Conservation (phyloP, 2,113 vertebrate species). For the Cisticola juncidis region DNA sequence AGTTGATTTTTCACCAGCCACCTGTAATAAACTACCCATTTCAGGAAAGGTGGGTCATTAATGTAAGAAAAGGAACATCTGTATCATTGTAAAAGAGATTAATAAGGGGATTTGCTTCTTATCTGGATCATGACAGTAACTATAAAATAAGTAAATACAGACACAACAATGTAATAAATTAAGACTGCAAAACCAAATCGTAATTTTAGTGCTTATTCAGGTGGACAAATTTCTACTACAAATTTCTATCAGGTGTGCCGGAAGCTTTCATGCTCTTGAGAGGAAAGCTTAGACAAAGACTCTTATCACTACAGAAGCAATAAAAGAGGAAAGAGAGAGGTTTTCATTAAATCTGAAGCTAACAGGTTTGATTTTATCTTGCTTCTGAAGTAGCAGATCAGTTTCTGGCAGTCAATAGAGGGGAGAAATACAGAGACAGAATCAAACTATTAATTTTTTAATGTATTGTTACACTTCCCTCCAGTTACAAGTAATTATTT, state of each 20-base stretch:
- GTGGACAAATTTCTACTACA: neutral
- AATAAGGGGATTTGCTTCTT: neutral
- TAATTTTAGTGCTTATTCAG: neutral
- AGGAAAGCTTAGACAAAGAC: neutral
- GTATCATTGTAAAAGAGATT: neutral
- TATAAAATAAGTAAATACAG: neutral
- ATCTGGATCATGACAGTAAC: neutral
- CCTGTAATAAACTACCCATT: neutral
- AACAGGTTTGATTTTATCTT: constrained; percentile 14
- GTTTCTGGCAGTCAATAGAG: neutral
- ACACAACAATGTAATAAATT: neutral
- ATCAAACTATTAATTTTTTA: neutral
- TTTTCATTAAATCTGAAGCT: neutral
- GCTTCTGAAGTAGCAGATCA: neutral
- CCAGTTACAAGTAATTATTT: neutral
- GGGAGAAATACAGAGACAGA: neutral
- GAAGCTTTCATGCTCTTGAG: neutral
- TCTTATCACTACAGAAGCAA: neutral
- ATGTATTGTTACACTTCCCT: neutral
- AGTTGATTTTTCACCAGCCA: neutral
- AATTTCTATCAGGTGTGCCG: neutral
- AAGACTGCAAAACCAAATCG: neutral
- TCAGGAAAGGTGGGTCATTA: neutral
- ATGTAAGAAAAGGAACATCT: neutral
- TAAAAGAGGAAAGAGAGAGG: neutral